phyloP scores from a whole-genome alignment of 2,113 vertebrate species.

The Epinephelus moara region DNA sequence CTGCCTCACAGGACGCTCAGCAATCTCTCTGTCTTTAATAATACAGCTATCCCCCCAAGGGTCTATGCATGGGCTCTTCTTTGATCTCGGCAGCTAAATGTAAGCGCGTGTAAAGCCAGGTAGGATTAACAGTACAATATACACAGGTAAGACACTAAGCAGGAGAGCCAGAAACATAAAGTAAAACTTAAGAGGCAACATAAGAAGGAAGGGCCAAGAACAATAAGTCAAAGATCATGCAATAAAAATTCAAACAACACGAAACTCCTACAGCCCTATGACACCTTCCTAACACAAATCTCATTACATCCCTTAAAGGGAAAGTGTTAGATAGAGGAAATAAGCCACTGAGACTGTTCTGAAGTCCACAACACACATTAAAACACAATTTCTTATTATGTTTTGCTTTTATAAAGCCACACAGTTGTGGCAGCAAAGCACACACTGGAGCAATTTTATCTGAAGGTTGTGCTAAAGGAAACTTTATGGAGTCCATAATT shows the following conservation, averaged over 20 bases:
- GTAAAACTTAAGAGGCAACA: slow-evolving; percentile 10
- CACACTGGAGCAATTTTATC: background rate
- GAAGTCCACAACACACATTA: slow-evolving; percentile 4
- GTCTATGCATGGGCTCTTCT: slow-evolving; percentile 1
- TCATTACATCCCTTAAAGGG: background rate
- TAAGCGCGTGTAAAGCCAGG: slow-evolving; percentile 25
- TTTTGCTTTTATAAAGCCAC: background rate
- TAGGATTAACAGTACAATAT: slow-evolving; percentile 35
- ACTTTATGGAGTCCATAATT: background rate
- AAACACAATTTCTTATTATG: background rate
- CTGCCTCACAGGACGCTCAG: slow-evolving; percentile 15
- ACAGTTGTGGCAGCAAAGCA: background rate
- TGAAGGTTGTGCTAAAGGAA: background rate
- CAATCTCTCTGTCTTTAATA: slow-evolving; percentile 55
- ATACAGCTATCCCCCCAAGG: slow-evolving; percentile 47
- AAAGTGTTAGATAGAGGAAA: background rate
- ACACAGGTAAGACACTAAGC: background rate
- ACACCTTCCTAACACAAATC: background rate
- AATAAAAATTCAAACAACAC: slow-evolving; percentile 41
- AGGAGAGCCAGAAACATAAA: slow-evolving; percentile 7
- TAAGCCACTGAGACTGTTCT: background rate
- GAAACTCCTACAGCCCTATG: background rate
- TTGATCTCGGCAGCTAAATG: slow-evolving; percentile 44
- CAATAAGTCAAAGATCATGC: slow-evolving; percentile 9
- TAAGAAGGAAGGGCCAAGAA: slow-evolving; percentile 9